These are phyloP conservation scores for Camponotus vicinus DNA, from an alignment of 1,140 invertebrate species.

Conservation along the genomic window DNA sequence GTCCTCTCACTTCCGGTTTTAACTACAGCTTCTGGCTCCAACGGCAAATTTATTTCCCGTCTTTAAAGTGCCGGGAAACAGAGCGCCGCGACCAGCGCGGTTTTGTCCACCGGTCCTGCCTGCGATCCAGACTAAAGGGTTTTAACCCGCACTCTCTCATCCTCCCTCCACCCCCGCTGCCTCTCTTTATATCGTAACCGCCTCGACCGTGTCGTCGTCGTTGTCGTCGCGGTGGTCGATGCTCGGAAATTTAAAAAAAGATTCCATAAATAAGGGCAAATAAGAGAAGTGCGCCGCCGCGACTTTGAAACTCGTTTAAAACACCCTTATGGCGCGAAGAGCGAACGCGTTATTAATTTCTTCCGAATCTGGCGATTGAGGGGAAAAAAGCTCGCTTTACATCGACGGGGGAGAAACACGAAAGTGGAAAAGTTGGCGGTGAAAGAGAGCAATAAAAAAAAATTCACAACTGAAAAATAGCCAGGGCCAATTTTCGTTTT, in stretches of 20 bases:
- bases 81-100: slow-evolving; percentile 73
- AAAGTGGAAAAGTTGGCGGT: neutral
- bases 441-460: neutral
- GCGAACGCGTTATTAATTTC: slow-evolving; percentile 41
- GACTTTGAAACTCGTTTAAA: slow-evolving; percentile 51
- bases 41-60: slow-evolving; percentile 75
- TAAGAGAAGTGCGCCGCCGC: slow-evolving; percentile 2
- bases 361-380: slow-evolving; percentile 29
- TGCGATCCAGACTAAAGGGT: slow-evolving; percentile 85
- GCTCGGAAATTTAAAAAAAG: slow-evolving; percentile 71
- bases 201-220: slow-evolving; percentile 38
- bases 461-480: neutral
- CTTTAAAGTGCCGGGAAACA: slow-evolving; percentile 79
- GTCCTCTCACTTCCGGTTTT: slow-evolving; percentile 10
- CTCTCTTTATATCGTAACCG: slow-evolving; percentile 50
- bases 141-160: slow-evolving; percentile 76
- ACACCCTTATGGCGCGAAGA: slow-evolving; percentile 1
- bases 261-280: slow-evolving; percentile 56
- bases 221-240: slow-evolving; percentile 57
- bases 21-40: slow-evolving; percentile 18
- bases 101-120: slow-evolving; percentile 48
- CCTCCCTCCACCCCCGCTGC: slow-evolving; percentile 22
- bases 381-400: neutral
- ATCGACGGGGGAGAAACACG: neutral
- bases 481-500: neutral